phyloP scores from a whole-genome alignment of 2,113 vertebrate genomes.

The Orcinus orca region DNA sequence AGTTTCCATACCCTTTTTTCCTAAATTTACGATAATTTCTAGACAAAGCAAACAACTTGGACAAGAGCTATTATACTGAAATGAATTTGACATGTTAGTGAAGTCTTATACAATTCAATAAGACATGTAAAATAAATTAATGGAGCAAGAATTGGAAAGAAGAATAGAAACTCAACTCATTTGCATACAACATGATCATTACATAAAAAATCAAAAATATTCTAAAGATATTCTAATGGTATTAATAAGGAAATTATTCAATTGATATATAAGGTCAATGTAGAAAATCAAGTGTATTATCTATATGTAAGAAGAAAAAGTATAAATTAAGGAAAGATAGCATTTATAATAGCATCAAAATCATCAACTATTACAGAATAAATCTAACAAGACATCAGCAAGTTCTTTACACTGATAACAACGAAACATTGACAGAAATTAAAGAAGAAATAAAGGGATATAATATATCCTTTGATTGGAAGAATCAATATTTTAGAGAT shows the following conservation, averaged over 20 bases:
- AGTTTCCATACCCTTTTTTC: not conserved
- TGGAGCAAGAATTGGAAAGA: not conserved
- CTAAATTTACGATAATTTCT: not conserved
- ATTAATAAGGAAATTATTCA: not conserved
- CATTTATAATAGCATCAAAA: not conserved
- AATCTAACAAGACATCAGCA: not conserved
- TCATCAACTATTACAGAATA: not conserved
- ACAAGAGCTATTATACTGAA: not conserved
- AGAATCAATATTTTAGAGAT: not conserved
- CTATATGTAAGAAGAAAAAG: not conserved
- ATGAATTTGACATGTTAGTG: not conserved
- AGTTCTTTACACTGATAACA: not conserved
- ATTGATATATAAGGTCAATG: not conserved
- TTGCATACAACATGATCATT: not conserved
- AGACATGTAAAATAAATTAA: not conserved
- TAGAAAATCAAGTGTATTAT: not conserved
- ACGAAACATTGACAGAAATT: not conserved
- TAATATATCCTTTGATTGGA: not conserved
- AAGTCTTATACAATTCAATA: not conserved
- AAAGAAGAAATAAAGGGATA: not conserved
- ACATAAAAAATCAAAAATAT: not conserved
- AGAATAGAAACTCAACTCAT: not conserved
- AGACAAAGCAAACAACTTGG: not conserved
- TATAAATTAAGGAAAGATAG: not conserved
- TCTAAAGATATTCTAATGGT: not conserved